Base-by-base conservation (phyloP, 2,888 invertebrate species). In the Omphaloscelis lunosa region DNA sequence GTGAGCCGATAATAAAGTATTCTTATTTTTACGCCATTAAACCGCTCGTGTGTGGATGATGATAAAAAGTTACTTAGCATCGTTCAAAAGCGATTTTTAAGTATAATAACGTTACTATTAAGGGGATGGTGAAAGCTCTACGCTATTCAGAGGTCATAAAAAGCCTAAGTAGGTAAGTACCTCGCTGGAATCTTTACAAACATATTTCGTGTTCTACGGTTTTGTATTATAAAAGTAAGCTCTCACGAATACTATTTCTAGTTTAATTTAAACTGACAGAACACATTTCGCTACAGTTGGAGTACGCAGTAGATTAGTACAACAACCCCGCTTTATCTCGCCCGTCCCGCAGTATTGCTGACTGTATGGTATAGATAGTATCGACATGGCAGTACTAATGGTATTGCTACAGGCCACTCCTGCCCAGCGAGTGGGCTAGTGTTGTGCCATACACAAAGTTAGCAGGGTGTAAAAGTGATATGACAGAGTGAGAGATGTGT, bases 21-120 rank as follows among this genome's bases (percentile, higher is more conserved):
- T 81, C 79, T 80, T 86, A 86, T 82, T 84, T 82, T 75, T 72
- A 79, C 63, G 77, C 72, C 79, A 75, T 88, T 80, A 86, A 83
- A 59, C 75, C 66, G 79, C 53, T 76, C 83, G 80, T 83, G 72
- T 76, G 85, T 77, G 82, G 70, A 84, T 70, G 71, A 81, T 77
- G 85, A 77, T 77, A 85, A 82, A 82, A 83, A 68, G 71, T 72
- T 85, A 82, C 85, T 85, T 82, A 53, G 75, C 61, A 39, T 68
- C 73, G 77, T 72, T 73, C 70, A 71, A 81, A 85, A 76, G 68
- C 70, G 68, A 71, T 65, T 77, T 80, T 85, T 85, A 69, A 80
- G 72, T 81, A 58, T 51, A 65, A 66, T 72, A 85, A 72, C 61
- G 81, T 61, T 85, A 74, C 58, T 61, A 45, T 72, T 61, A 62